Evolutionary conservation across 2,888 invertebrate species (phyloP), one percentile per base, ranked within the genome.

Genomic region (Leptogaster cylindrica): DNA sequence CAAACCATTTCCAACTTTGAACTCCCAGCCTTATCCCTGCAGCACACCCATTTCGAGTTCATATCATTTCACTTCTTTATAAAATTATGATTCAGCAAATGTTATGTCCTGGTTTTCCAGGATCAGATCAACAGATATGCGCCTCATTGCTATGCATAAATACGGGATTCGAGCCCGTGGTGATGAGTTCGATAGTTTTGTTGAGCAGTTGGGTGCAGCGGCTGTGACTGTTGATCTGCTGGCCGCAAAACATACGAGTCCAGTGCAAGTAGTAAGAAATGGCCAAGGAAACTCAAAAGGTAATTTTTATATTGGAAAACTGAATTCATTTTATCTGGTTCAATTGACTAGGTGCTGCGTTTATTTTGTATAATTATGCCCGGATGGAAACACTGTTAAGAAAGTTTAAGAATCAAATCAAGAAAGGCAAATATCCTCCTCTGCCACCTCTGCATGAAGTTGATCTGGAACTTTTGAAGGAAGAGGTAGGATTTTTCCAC

Each of bases 351-450:
- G 90, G 89, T 61, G 88, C 89, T 31, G 82, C 88, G 23, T 92
- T 92, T 77, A 84, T 92, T 67, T 81, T 92, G 25, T 92, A 93
- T 78, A 93, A 93, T 76, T 88, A 88, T 76, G 91, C 90, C 0
- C 85, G 92, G 71, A 76, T 92, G 58, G 84, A 87, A 73, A 85
- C 87, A 1, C 83, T 92, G 61, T 81, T 89, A 67, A 83, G 84
- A 72, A 86, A 86, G 69, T 91, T 87, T 76, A 80, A 86, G 70
- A 82, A 84, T 6, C 85, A 83, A 75, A 86, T 87, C 3, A 67
- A 71, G 2, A 77, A 78, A 10, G 84, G 85, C 1, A 75, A 77
- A 2, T 90, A 90, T 78, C 87, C 88, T 12, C 73, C 80, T n/a
- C 76, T 91, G 58, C 87, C 88, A 0, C 75, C 81, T 0, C 75